Percentiles rank a stretch among this genome's conserved stretches.
These are phyloP conservation scores for Scyliorhinus canicula DNA, from an alignment of 2,797 vertebrate genomes.

Conservation along the genomic window DNA sequence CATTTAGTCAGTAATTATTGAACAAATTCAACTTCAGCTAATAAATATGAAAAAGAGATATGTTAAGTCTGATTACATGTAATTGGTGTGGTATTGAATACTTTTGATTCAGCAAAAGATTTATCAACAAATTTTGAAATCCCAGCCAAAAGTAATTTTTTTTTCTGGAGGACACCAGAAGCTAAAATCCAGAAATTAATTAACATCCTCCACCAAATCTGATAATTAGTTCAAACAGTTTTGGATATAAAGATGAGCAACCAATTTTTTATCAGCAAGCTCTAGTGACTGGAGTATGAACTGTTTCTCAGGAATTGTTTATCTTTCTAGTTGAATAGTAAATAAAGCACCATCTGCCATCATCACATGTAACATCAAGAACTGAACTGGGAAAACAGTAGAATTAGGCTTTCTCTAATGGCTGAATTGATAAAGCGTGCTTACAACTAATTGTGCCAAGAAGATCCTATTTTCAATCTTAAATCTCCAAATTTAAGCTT, in stretches of 20 bases:
- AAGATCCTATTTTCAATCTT: background rate
- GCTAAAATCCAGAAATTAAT: background rate
- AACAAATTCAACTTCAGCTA: background rate
- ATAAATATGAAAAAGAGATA: background rate
- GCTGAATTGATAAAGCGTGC: background rate
- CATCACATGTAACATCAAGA: background rate
- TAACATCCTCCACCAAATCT: background rate
- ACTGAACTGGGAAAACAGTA: background rate
- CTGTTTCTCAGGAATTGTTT: background rate
- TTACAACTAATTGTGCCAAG: background rate
- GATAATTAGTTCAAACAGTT: background rate
- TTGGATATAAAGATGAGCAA: background rate
- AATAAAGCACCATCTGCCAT: background rate
- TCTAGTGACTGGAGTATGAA: background rate
- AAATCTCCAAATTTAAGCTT: background rate
- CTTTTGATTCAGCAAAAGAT: background rate
- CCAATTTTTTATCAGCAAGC: background rate
- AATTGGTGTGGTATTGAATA: background rate
- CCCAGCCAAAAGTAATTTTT: background rate
- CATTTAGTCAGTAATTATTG: background rate
- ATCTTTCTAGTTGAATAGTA: background rate
- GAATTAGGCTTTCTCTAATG: background rate
- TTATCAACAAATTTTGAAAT: background rate
- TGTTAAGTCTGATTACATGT: background rate
- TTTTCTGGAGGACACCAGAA: background rate